Evolutionary conservation across 1,140 invertebrate species (phyloP), one percentile per base, ranked within the genome.

Genomic region (Drosophila nannoptera): DNA sequence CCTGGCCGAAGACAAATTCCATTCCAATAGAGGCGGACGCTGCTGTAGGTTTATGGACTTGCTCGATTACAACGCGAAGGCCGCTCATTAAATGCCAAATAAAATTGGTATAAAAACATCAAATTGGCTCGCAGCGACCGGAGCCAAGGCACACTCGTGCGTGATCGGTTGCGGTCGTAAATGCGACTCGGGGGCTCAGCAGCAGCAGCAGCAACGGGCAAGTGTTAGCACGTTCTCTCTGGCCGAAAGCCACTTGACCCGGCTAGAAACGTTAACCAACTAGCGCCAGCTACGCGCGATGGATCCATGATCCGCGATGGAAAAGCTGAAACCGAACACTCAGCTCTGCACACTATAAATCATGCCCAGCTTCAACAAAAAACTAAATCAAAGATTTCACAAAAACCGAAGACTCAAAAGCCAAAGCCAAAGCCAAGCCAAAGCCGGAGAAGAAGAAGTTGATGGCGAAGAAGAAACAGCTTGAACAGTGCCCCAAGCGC

Each of bases 51-150:
- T 84, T 86, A 84, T 86, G 70, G 70, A 67, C 60, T 65, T 58
- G 56, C 56, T 40, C 76, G 81, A 77, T 84, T 84, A 84, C 81
- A 84, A 81, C 67, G 56, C 77, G 81, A 84, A 84, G 81, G 81
- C 77, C 81, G 81, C 78, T 80, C 81, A 84, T 84, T 84, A 84
- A 84, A 86, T 81, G 81, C 77, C 77, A 86, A 84, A 84, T 86
- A 86, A 84, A 84, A 86, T 84, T 73, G 77, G 70, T 86, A 84
- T 81, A 84, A 81, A 86, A 84, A 74, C 77, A 86, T 71, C 77
- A 68, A 83, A 84, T 83, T 83, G 76, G 68, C 73, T 83, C 35
- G 63, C 40, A 60, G 68, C 68, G 53, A 52, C 35, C 45, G 14
- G 4, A 55, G 7, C 36, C 49, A 46, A 35, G 22, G 36, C 50